These are phyloP conservation scores for Sphaerophoria rueppellii DNA, from an alignment of 2,888 invertebrate genomes.

Conservation along the genomic window DNA sequence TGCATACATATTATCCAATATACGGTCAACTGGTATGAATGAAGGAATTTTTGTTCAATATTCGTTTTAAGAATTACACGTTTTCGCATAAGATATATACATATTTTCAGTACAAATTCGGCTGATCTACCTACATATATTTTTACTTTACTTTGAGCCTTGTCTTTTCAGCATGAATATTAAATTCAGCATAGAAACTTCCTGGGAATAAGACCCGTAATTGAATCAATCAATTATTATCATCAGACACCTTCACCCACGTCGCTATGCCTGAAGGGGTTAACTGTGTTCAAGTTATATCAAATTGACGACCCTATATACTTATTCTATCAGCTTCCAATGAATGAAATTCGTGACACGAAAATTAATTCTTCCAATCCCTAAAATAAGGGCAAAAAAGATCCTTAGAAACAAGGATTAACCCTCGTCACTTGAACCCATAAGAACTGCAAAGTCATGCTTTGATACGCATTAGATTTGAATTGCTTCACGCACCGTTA, in stretches of 20 bases:
- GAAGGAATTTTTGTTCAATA: no score
- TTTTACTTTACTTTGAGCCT: no score
- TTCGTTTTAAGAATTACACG: no score
- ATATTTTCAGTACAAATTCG: no score
- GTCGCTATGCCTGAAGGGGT: neutral
- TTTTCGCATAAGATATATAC: no score
- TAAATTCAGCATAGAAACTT: no score
- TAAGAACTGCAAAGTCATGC: conserved; percentile 5
- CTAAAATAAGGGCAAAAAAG: conserved; percentile 54
- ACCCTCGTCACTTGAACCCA: conserved; percentile 62
- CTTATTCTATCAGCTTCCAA: conserved; percentile 19
- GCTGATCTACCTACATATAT: no score
- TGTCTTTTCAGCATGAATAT: no score
- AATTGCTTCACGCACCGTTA: conserved; percentile 48
- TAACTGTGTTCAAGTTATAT: conserved; percentile 26
- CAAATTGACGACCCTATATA: neutral
- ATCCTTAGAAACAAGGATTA: conserved; percentile 44
- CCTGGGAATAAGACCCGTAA: neutral
- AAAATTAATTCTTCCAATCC: conserved; percentile 63
- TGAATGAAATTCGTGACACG: conserved; percentile 39
- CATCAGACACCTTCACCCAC: neutral
- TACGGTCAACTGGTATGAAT: no score
- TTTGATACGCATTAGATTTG: conserved; percentile 4
- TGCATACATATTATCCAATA: no score
- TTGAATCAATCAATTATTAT: conserved; percentile 15